Evolutionary conservation across 2,888 invertebrate genomes (phyloP).

Genomic region (Luffia ferchaultella): DNA sequence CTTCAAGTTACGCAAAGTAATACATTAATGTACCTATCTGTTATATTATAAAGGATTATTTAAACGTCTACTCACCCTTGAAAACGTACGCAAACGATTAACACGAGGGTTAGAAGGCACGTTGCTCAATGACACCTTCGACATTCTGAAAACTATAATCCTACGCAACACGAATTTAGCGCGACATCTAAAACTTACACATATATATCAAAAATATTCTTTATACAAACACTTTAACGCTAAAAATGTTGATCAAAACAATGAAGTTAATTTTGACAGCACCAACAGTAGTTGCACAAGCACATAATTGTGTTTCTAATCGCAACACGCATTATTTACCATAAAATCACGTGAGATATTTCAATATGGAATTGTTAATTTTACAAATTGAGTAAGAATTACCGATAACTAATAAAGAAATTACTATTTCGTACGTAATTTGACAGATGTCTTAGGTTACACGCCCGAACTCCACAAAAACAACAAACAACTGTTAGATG

Average conservation of each 20-base stretch:
- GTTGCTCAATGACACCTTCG: conserved; percentile 56
- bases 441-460: too few species aligned
- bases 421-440: too few species aligned
- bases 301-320: conserved; percentile 30
- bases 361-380: too few species aligned
- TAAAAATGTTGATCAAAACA: conserved; percentile 25
- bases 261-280: conserved; percentile 33
- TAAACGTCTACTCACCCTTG: conserved; percentile 48
- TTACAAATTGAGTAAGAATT: too few species aligned
- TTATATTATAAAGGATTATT: too few species aligned
- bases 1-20: too few species aligned
- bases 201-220: neutral
- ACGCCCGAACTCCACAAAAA: conserved; percentile 6
- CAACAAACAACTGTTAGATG: conserved; percentile 17
- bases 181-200: conserved; percentile 10
- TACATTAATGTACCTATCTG: too few species aligned
- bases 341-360: too few species aligned
- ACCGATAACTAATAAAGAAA: too few species aligned
- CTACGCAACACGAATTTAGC: neutral
- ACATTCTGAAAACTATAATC: conserved; percentile 31
- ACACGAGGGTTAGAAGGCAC: conserved; percentile 57
- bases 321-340: too few species aligned
- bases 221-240: conserved; percentile 1
- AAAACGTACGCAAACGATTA: conserved; percentile 51
- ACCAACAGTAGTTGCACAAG: conserved; percentile 31